phyloP scores from a whole-genome alignment of 2,888 invertebrate genomes.

The Argynnis bischoffii region DNA sequence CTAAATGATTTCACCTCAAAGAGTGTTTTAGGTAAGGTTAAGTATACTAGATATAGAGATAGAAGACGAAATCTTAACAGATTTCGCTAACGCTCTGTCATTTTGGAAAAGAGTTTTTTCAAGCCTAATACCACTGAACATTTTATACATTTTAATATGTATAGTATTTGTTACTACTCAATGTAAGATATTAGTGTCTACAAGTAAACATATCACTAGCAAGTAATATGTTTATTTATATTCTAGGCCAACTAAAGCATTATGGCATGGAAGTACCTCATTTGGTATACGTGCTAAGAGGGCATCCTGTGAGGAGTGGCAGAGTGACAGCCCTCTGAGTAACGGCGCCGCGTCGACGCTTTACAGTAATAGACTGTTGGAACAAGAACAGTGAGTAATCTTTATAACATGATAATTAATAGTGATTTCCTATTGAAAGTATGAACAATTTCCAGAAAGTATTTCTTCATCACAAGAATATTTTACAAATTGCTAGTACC shows the following conservation, averaged over 20 bases:
- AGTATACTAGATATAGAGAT: too few species aligned
- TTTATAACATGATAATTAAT: neutral
- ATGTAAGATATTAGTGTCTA: too few species aligned
- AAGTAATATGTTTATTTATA: neutral
- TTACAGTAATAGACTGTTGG: conserved; percentile 49
- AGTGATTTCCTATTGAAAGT: neutral
- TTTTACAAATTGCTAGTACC: too few species aligned
- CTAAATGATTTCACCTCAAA: too few species aligned
- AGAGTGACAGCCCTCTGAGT: conserved; percentile 44
- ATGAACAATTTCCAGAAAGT: neutral
- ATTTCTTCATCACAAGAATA: neutral
- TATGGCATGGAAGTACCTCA: conserved; percentile 64
- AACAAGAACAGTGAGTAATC: conserved; percentile 57
- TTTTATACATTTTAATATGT: too few species aligned
- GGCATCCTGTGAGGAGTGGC: conserved; percentile 59
- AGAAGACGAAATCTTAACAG: too few species aligned
- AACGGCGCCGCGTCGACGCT: conserved; percentile 60
- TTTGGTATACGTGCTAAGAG: conserved; percentile 45
- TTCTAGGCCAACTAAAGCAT: conserved; percentile 60
- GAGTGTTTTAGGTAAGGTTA: too few species aligned
- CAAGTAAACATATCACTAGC: too few species aligned
- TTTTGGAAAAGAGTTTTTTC: too few species aligned
- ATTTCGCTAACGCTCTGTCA: too few species aligned
- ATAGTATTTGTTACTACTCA: too few species aligned
- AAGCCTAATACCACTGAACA: too few species aligned